Conservation (phyloP, 2,113 vertebrate genomes). For the Cebidichthys violaceus region DNA sequence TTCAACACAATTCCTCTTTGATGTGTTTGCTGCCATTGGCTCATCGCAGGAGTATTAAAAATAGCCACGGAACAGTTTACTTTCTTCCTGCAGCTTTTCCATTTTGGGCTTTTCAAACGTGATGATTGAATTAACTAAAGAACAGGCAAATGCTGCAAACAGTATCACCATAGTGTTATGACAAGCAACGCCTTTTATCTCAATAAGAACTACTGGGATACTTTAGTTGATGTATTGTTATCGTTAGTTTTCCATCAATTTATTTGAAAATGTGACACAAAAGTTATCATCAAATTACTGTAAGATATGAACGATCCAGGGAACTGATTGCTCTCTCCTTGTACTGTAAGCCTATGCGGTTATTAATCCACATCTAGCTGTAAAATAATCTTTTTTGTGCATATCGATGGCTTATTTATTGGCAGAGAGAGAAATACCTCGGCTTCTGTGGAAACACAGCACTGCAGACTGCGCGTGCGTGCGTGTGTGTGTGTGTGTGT, state of each 20-base stretch:
- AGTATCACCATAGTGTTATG: not conserved
- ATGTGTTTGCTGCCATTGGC: slow-evolving; percentile 9
- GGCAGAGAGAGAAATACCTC: slow-evolving; percentile 8
- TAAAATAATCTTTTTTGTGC: slow-evolving; percentile 19
- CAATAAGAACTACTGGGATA: not conserved
- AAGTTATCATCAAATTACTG: not conserved
- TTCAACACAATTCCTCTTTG: slow-evolving; percentile 1
- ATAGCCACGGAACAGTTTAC: not conserved
- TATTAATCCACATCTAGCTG: slow-evolving; percentile 19
- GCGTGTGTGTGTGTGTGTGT: slow-evolving; percentile 35
- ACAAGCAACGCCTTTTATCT: not conserved
- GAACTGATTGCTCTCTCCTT: not conserved
- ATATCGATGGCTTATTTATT: slow-evolving; percentile 5
- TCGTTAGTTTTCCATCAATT: not conserved
- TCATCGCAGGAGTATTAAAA: slow-evolving; percentile 19
- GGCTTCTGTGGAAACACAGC: slow-evolving; percentile 23
- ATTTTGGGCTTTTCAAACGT: not conserved
- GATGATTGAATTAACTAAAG: not conserved
- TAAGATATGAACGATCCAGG: not conserved
- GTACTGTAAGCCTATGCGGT: not conserved
- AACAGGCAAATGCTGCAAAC: not conserved
- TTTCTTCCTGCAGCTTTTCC: slow-evolving; percentile 15
- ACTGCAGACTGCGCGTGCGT: slow-evolving; percentile 17
- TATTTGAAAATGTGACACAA: not conserved
- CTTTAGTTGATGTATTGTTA: not conserved